Conservation (phyloP, 2,113 vertebrate genomes). For the Circaetus cinerascens region DNA sequence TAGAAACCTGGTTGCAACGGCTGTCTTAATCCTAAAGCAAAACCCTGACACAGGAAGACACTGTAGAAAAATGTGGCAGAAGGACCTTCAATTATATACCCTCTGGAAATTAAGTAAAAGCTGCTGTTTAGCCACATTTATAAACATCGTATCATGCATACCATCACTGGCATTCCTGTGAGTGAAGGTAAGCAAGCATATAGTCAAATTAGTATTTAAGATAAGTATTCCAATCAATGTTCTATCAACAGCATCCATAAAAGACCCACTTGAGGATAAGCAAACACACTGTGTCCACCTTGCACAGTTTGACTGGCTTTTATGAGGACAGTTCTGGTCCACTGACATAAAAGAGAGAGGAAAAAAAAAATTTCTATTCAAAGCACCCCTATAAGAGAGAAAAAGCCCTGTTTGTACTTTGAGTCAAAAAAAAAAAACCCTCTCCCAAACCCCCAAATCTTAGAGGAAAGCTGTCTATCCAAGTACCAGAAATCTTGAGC, state of each 20-base stretch:
- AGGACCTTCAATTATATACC: background rate
- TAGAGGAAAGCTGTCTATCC: background rate
- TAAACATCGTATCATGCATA: background rate
- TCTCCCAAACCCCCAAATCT: background rate
- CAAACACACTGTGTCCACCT: background rate
- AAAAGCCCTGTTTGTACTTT: background rate
- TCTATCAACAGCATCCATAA: background rate
- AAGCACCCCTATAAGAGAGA: too few species aligned
- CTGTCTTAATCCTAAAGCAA: background rate
- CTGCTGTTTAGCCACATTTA: background rate
- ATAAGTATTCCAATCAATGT: background rate
- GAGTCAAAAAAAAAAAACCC: background rate
- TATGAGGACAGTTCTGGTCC: background rate
- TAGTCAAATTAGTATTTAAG: background rate
- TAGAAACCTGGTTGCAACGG: accelerated
- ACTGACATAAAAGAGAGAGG: background rate
- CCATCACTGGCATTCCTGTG: background rate
- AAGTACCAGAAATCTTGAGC: background rate
- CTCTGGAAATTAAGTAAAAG: background rate
- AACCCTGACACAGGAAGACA: background rate
- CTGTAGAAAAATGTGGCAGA: background rate
- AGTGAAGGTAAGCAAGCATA: background rate
- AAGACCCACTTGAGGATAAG: background rate
- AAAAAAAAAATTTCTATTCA: accelerated
- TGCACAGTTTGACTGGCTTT: background rate